Evolutionary conservation across 1,140 invertebrate species (phyloP).

Genomic region (Euwallacea similis): DNA sequence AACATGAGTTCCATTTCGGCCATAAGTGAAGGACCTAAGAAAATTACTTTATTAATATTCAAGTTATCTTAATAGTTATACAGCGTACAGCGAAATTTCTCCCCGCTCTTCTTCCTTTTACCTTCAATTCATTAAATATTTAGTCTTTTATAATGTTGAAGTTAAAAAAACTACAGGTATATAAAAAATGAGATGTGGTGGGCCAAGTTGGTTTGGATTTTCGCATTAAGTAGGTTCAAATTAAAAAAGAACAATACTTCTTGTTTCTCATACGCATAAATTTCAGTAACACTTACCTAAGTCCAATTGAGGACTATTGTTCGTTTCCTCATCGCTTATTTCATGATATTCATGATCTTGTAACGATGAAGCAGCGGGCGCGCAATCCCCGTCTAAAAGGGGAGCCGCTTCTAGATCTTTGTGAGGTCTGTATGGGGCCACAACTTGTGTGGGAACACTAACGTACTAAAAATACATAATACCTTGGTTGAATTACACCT

Average conservation of each 20-base stretch:
- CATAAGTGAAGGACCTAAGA: conserved; percentile 66
- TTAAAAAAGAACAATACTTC: too few relatives aligned
- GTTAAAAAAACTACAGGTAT: too few relatives aligned
- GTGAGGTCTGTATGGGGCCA: conserved; percentile 84
- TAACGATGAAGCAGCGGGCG: conserved; percentile 46
- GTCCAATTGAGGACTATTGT: conserved; percentile 68
- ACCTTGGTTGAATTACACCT: conserved; percentile 3
- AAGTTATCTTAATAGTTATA: too few relatives aligned
- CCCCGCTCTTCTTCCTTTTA: too few relatives aligned
- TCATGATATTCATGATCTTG: conserved; percentile 86
- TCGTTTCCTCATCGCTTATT: conserved; percentile 78
- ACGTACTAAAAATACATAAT: conserved; percentile 61
- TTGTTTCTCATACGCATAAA: too few relatives aligned
- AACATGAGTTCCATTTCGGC: conserved; percentile 97
- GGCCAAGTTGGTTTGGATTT: too few relatives aligned
- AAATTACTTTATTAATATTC: too few relatives aligned
- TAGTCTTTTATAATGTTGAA: too few relatives aligned
- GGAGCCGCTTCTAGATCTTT: conserved; percentile 71
- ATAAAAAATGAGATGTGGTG: too few relatives aligned
- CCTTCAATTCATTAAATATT: too few relatives aligned
- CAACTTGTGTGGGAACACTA: conserved; percentile 80
- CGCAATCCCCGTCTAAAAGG: conserved; percentile 52
- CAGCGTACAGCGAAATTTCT: too few relatives aligned
- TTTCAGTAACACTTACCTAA: conserved; percentile 58
- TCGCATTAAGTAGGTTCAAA: too few relatives aligned